Evolutionary conservation across 2,888 invertebrate genomes (phyloP), one percentile per base, ranked within the genome.

Genomic region (Bellardia pandia): DNA sequence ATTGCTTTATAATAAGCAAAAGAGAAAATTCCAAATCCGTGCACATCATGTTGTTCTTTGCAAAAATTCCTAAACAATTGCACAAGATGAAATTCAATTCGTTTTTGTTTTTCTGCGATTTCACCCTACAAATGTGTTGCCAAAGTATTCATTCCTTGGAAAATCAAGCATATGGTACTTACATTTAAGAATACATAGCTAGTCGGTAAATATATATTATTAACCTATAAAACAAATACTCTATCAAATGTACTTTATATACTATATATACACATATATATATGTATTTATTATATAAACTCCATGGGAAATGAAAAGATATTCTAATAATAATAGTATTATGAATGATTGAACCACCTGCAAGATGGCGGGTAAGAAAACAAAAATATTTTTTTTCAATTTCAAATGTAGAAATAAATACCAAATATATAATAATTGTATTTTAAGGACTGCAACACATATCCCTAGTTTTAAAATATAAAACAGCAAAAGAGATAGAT

Each of bases 131-230:
- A 62, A 66, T 62, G 14, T 37, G 14, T 9, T 37, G 62, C 62
- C 62, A 62, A 62, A 66, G 23, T 45, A 3, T 13, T 45, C 1
- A 7, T n/a, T 16, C 33, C 40, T 14, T 13, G 58, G 37, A 45
- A 69, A 78, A n/a, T 33, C 30, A 8, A 78, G 30, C 78, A 78
- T 69, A 78, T 78, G 78, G n/a, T n/a, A 68, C 58, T 78, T 68
- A 68, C 58, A 58, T 78, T 60, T 68, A 16, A 33, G 45, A 58
- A 69, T 42, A 45, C 2, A 66, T 42, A 45, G n/a, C n/a, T n/a
- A n/a, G 13, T 45, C 3, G 11, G 13, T 11, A 37, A 11, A 9
- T 45, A 45, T 13, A 45, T 13, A 11, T 45, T 13, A 11, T 45
- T 13, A 45, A 45, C 1, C 45, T 45, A 37, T 37, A 37, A 6